Conservation (phyloP, 1,140 invertebrate genomes). For the Aphidius ervi region DNA sequence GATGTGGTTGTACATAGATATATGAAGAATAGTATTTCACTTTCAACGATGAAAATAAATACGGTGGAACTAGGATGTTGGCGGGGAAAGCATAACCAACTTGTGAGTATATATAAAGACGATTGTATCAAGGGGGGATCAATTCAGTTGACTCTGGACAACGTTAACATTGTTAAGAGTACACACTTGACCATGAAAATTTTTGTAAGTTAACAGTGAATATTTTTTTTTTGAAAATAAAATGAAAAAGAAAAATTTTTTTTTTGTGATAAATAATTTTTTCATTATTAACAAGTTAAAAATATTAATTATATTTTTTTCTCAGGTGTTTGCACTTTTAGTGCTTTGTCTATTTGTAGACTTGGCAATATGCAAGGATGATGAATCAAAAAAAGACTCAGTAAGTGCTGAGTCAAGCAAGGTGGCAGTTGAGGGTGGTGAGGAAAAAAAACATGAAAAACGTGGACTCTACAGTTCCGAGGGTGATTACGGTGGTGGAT, state of each 20-base stretch:
- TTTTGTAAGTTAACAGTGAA: conserved; percentile 19
- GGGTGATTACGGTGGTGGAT: conserved; percentile 35
- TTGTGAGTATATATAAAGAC: conserved; percentile 29
- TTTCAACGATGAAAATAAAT: conserved; percentile 24
- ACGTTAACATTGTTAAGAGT: conserved; percentile 18
- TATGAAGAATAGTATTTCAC: conserved; percentile 25
- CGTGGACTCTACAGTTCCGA: conserved; percentile 57
- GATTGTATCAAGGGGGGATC: conserved; percentile 24
- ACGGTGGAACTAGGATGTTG: conserved; percentile 17
- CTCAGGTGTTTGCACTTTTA: conserved; percentile 36
- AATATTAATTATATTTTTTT: background rate
- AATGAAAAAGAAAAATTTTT: background rate
- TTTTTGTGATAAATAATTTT: too few relatives aligned
- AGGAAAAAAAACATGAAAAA: conserved; percentile 60
- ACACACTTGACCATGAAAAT: conserved; percentile 23
- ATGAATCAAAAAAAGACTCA: conserved; percentile 50
- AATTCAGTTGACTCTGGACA: conserved; percentile 30
- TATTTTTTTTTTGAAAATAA: background rate
- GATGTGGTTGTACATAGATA: background rate
- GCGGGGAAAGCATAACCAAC: conserved; percentile 28
- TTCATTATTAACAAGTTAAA: background rate
- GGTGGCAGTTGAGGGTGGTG: conserved; percentile 36
- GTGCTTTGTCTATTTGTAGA: conserved; percentile 41
- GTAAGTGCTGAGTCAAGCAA: conserved; percentile 44
- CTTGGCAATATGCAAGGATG: conserved; percentile 48